Evolutionary conservation across 2,888 invertebrate species (phyloP).

Genomic region (Flabesymbios commensalis): DNA sequence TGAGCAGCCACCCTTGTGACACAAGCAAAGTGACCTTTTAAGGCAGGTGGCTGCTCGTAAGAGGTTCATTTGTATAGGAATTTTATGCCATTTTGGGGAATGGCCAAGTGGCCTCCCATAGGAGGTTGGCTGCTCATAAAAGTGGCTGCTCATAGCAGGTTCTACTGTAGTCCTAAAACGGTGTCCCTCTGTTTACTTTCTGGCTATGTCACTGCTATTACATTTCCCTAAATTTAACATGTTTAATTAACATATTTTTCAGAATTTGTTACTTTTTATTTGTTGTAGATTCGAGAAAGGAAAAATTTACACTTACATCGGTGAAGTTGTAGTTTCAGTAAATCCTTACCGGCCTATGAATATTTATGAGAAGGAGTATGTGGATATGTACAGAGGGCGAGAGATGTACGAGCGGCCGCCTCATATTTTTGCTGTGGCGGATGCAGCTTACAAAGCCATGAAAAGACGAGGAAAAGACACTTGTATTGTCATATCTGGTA

Average conservation of each 20-base stretch:
- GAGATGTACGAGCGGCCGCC: constrained; percentile 97
- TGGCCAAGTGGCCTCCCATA: too few relatives aligned
- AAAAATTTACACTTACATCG: constrained; percentile 97
- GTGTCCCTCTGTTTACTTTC: too few relatives aligned
- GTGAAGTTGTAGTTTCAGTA: constrained; percentile 86
- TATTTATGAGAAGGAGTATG: constrained; percentile 84
- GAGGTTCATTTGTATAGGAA: too few relatives aligned
- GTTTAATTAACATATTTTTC: too few relatives aligned
- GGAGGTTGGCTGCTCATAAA: too few relatives aligned
- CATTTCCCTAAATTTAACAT: neutral
- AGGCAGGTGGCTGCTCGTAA: too few relatives aligned
- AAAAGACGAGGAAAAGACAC: constrained; percentile 89
- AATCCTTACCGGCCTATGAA: constrained; percentile 94
- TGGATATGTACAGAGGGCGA: constrained; percentile 89
- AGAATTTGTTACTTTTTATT: neutral
- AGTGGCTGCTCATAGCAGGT: too few relatives aligned
- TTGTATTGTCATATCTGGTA: constrained; percentile 85
- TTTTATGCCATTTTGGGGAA: too few relatives aligned
- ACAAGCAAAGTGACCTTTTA: too few relatives aligned
- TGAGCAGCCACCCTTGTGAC: too few relatives aligned
- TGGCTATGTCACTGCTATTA: too few relatives aligned
- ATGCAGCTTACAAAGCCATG: constrained; percentile 92
- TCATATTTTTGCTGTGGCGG: constrained; percentile 97
- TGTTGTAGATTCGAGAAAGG: constrained; percentile 33
- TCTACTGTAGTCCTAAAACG: too few relatives aligned